These are phyloP conservation scores for Crocodylus rhombifer DNA, from an alignment of 2,797 vertebrate genomes.

Conservation along the genomic window DNA sequence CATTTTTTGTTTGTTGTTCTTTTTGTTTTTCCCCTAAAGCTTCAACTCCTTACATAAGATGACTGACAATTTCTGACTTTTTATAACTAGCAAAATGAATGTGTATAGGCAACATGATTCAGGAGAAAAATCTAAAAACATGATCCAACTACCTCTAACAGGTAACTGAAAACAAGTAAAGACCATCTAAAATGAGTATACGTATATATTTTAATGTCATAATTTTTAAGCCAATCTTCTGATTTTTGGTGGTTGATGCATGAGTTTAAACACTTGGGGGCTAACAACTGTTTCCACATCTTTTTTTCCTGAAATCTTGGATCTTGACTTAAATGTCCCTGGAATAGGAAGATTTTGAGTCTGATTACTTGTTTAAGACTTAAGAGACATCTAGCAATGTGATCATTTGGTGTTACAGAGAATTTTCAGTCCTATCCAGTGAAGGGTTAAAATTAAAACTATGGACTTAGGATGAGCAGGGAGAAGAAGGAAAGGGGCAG, in stretches of 20 bases:
- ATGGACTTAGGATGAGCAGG: background rate
- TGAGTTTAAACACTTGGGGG: background rate
- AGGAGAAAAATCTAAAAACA: background rate
- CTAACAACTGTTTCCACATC: background rate
- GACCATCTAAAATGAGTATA: background rate
- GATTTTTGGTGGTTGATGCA: fast-evolving
- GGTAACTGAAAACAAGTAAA: background rate
- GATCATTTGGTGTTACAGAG: background rate
- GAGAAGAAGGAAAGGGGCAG: background rate
- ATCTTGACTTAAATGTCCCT: background rate
- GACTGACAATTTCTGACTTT: background rate
- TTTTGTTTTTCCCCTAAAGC: background rate
- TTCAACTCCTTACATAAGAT: background rate
- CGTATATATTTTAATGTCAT: background rate
- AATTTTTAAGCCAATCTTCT: background rate
- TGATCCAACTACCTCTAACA: background rate
- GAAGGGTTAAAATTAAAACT: background rate
- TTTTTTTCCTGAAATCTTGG: background rate
- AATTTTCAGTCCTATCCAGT: background rate
- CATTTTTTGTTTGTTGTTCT: fast-evolving
- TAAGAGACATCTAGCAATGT: background rate
- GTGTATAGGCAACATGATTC: background rate
- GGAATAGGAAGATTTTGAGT: background rate
- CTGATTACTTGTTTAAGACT: background rate
- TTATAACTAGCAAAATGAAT: background rate